phyloP scores from a whole-genome alignment of 2,888 invertebrate genomes.

The Synergus umbraculus region DNA sequence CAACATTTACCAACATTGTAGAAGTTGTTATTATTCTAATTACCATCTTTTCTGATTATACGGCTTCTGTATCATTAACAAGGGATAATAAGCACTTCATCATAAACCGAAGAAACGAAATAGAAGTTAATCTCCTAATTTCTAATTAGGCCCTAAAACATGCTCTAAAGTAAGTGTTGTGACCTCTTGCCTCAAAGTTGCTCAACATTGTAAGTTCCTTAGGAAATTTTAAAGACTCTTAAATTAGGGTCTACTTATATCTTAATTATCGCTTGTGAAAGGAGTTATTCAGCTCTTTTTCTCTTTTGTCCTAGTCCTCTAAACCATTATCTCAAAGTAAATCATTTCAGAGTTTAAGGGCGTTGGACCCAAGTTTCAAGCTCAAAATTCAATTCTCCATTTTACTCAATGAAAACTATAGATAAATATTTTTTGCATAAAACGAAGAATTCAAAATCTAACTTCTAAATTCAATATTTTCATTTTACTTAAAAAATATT shows the following conservation, averaged over 20 bases:
- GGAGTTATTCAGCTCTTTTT: constrained; percentile 3
- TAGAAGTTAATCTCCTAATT: constrained; percentile 7
- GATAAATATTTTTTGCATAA: too few relatives aligned
- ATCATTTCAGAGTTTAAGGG: not conserved
- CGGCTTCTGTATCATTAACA: not conserved
- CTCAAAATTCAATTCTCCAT: too few relatives aligned
- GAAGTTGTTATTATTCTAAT: not conserved
- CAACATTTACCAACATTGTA: not conserved
- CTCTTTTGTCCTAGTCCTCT: not conserved
- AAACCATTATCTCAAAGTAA: constrained; percentile 1
- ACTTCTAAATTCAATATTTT: too few relatives aligned
- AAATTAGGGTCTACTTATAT: not conserved
- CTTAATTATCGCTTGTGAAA: constrained; percentile 18
- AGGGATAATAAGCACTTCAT: not conserved
- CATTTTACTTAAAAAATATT: too few relatives aligned
- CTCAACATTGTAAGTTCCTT: constrained; percentile 7
- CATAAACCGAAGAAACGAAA: not conserved
- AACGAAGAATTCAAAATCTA: too few relatives aligned
- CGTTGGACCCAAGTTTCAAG: too few relatives aligned
- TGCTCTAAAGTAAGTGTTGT: not conserved
- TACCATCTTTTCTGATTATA: not conserved
- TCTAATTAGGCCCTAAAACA: not conserved
- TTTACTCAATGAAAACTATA: too few relatives aligned
- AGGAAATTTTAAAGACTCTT: not conserved
- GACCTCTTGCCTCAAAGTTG: not conserved